Base-by-base conservation (phyloP, 2,797 vertebrate species). In the Chiloscyllium punctatum region DNA sequence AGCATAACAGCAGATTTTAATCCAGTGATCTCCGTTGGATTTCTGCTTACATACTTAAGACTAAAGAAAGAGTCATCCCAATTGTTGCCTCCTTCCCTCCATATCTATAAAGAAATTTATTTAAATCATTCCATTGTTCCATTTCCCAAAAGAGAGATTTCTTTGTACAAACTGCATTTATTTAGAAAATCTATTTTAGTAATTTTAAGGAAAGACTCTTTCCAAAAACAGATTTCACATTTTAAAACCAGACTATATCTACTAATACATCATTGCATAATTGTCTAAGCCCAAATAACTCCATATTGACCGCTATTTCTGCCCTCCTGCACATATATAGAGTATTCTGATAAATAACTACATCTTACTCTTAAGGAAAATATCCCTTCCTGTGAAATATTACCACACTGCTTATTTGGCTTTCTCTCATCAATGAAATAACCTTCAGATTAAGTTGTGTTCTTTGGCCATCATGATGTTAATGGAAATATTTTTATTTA, bases 391-490 rank as follows among this genome's bases (percentile, higher is more conserved):
- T 95, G 37, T 68, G 91, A 33, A n/a, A 8, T 42, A 77, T 72
- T 53, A 48, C 6, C 16, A 27, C 27, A 51, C 5, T 42, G 23
- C 18, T 92, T 25, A 42, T 92, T 77, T 53, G 94, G 16, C 48
- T 57, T 72, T 77, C 71, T 72, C n/a, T 69, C 68, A 48, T 74
- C 94, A 48, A 72, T 94, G 68, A 74, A 94, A 74, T 51, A 94
- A 94, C 48, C 94, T 51, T 48, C 42, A 53, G 48, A 16, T 66
- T 91, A 57, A n/a, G 30, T 2, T 77, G 37, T 95, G 48, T 37
- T 42, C 48, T 95, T 15, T 77, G 27, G n/a, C 48, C 48, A 77
- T 53, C n/a, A 53, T 18, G n/a, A 69, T 53, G 48, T n/a, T n/a
- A 77, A 53, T 95, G 71, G 42, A 74, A 48, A 94, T 69, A 48